Evolutionary conservation across 2,113 vertebrate genomes (phyloP).

Genomic region (Rissa tridactyla): DNA sequence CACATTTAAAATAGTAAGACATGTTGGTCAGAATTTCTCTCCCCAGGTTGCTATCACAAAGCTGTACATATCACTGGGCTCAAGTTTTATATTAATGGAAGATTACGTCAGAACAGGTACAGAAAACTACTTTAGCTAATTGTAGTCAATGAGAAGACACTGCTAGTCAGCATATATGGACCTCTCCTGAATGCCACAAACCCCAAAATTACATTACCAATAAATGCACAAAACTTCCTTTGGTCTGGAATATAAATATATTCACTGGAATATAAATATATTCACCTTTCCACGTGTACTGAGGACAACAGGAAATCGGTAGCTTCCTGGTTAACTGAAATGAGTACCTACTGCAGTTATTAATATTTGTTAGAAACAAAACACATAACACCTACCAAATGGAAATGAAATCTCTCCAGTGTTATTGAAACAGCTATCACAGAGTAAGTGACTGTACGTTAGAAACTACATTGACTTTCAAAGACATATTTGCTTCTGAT

Average conservation of each 20-base stretch:
- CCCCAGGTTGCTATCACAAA: background rate
- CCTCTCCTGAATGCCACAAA: background rate
- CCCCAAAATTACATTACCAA: background rate
- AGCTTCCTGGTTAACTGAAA: background rate
- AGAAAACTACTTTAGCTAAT: background rate
- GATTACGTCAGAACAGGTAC: background rate
- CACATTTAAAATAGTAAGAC: background rate
- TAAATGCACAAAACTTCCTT: background rate
- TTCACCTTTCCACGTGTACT: background rate
- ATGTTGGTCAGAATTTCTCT: background rate
- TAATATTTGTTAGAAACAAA: background rate
- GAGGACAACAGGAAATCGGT: background rate
- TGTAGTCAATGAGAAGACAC: background rate
- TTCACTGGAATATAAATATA: background rate
- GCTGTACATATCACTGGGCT: background rate
- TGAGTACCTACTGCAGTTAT: background rate
- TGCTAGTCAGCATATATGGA: background rate
- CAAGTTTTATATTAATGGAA: background rate
- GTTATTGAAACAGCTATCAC: background rate
- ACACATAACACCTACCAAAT: background rate
- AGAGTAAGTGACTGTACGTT: background rate
- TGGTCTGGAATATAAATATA: background rate
- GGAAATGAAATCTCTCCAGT: background rate
- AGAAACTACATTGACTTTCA: constrained; percentile 4
- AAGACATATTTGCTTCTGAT: background rate